phyloP scores from a whole-genome alignment of 2,797 vertebrate species.

The Steatocranus sp. region DNA sequence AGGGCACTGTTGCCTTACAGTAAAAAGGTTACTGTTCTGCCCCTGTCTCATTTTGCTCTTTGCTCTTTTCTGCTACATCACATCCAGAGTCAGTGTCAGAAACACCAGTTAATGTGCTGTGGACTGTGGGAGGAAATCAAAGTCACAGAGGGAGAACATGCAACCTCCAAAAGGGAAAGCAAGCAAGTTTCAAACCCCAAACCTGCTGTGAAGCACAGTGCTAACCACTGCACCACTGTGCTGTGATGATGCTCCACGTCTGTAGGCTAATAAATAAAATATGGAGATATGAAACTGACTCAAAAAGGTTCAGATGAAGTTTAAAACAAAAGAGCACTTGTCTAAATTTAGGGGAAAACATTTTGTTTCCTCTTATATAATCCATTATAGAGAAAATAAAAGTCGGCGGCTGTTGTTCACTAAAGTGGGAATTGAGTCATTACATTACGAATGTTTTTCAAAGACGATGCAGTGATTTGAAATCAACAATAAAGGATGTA shows the following conservation, averaged over 20 bases:
- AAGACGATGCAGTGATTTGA: conserved; percentile 26
- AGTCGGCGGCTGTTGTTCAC: not conserved
- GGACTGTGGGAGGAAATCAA: not conserved
- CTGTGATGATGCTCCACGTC: not conserved
- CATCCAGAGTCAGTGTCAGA: not conserved
- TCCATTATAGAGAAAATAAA: not conserved
- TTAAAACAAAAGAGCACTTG: not conserved
- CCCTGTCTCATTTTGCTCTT: not conserved
- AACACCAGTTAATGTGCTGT: not conserved
- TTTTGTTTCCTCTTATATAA: not conserved
- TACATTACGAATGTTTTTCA: not conserved
- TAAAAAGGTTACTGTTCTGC: not conserved
- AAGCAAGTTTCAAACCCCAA: not conserved
- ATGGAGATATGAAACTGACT: not conserved
- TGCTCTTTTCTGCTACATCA: not conserved
- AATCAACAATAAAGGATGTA: conserved; percentile 40
- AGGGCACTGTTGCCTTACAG: not conserved
- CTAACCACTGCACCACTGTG: not conserved
- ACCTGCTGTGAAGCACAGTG: not conserved
- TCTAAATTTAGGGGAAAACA: not conserved
- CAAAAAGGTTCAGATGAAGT: not conserved
- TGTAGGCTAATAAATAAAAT: not conserved
- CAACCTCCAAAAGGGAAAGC: not conserved
- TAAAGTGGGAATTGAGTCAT: conserved; percentile 13
- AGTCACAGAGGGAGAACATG: not conserved